Conservation (phyloP, 2,888 invertebrate genomes). For the Ectemnius cavifrons region DNA sequence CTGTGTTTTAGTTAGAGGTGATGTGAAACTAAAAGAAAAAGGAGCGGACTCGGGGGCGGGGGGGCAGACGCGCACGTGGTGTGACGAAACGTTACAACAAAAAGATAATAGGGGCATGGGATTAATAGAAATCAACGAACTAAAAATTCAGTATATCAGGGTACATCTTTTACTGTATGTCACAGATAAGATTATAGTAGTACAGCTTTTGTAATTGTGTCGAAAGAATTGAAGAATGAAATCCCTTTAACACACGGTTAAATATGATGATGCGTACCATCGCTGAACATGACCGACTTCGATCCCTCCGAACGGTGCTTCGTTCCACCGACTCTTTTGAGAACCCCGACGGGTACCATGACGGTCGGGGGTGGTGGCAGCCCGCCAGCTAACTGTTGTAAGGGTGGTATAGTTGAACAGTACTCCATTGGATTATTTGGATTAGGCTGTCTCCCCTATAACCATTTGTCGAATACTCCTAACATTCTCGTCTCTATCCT, state of each 20-base stretch:
- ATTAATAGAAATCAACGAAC: neutral
- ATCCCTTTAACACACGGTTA: too few relatives aligned
- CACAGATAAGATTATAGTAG: too few relatives aligned
- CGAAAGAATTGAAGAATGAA: too few relatives aligned
- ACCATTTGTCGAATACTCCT: slow-evolving; percentile 78
- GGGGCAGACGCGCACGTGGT: slow-evolving; percentile 19
- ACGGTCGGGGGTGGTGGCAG: slow-evolving; percentile 82
- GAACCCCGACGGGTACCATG: slow-evolving; percentile 91
- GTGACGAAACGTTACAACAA: slow-evolving; percentile 49
- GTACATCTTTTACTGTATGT: too few relatives aligned
- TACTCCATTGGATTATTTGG: slow-evolving; percentile 94
- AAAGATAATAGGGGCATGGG: slow-evolving; percentile 31
- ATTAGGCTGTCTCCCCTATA: slow-evolving; percentile 83
- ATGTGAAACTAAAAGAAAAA: slow-evolving; percentile 73
- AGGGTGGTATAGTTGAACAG: slow-evolving; percentile 89
- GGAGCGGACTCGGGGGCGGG: slow-evolving; percentile 59
- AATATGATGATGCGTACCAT: slow-evolving; percentile 79
- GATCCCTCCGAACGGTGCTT: slow-evolving; percentile 80
- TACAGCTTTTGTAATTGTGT: too few relatives aligned
- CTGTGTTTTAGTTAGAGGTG: slow-evolving; percentile 76
- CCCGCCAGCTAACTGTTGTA: slow-evolving; percentile 84
- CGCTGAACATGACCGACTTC: slow-evolving; percentile 91
- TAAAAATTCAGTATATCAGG: neutral
- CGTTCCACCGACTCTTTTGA: slow-evolving; percentile 84
- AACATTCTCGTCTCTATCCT: slow-evolving; percentile 62